phyloP scores from a whole-genome alignment of 2,888 invertebrate species.

The Hirtodrosophila confusa region DNA sequence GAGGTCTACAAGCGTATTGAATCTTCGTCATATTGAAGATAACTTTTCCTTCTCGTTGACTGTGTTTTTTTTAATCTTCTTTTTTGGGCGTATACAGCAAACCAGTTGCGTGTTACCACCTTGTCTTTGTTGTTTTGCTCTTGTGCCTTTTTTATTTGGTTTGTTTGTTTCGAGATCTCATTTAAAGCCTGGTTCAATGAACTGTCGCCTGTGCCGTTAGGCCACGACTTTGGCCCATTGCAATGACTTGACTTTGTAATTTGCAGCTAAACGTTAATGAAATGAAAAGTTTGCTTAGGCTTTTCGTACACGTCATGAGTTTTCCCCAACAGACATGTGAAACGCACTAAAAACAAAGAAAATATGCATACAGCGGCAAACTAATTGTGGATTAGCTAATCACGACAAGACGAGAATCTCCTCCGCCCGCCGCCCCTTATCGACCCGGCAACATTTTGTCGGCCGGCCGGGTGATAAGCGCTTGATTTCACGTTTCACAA shows the following conservation, averaged over 20 bases:
- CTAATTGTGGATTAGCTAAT: slow-evolving; percentile 50
- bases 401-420: slow-evolving; percentile 16
- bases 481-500: slow-evolving; percentile 10
- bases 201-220: slow-evolving; percentile 51
- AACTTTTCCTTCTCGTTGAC: slow-evolving; percentile 12
- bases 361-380: slow-evolving; percentile 24
- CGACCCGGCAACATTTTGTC: slow-evolving; percentile 46
- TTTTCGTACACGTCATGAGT: slow-evolving; percentile 63
- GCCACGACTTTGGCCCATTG: slow-evolving; percentile 30
- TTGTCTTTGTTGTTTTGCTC: slow-evolving; percentile 47
- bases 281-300: slow-evolving; percentile 21
- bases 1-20: slow-evolving; percentile 19
- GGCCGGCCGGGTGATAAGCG: slow-evolving; percentile 56
- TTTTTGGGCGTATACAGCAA: slow-evolving; percentile 39
- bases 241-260: slow-evolving; percentile 50
- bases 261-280: slow-evolving; percentile 59
- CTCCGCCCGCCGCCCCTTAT: too few species aligned
- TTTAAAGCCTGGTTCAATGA: slow-evolving; percentile 59
- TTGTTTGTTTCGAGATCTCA: slow-evolving; percentile 34
- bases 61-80: slow-evolving; percentile 15
- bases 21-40: slow-evolving; percentile 20
- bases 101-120: slow-evolving; percentile 52
- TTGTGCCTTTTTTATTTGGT: slow-evolving; percentile 32
- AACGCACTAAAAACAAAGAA: slow-evolving; percentile 7
- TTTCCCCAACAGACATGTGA: slow-evolving; percentile 24